These are phyloP conservation scores for Tiliqua scincoides DNA, from an alignment of 2,113 vertebrate species.

Conservation along the genomic window DNA sequence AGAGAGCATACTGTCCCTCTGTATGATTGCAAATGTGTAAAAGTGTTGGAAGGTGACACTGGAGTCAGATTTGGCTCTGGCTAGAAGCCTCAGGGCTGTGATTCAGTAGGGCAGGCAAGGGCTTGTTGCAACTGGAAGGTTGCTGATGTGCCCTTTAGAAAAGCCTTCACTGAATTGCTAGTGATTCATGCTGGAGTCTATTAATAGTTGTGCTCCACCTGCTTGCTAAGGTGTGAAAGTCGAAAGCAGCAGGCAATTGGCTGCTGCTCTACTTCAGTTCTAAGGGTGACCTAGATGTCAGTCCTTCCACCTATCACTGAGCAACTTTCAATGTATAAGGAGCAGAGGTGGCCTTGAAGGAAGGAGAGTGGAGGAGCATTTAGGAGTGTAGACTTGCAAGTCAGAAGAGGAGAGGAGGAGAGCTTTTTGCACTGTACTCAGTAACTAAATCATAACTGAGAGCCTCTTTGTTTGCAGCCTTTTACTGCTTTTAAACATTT, in stretches of 20 bases:
- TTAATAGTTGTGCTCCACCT: constrained; percentile 12
- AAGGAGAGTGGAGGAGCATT: background rate
- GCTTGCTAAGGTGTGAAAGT: constrained; percentile 26
- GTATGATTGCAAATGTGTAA: background rate
- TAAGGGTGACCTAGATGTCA: constrained; percentile 14
- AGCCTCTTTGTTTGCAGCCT: background rate
- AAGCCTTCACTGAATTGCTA: background rate
- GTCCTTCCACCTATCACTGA: constrained; percentile 1
- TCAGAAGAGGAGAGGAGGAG: background rate
- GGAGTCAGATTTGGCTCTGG: no score
- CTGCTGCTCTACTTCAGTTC: background rate
- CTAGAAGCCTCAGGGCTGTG: background rate
- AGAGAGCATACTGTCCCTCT: background rate
- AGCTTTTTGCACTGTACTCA: background rate
- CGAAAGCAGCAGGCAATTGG: background rate
- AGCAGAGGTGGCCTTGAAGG: background rate
- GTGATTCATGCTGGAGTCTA: constrained; percentile 10
- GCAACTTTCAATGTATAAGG: background rate
- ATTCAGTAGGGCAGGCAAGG: background rate
- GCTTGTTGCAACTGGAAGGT: constrained; percentile 3
- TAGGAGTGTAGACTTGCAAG: background rate
- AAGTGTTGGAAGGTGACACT: background rate
- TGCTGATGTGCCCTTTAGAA: background rate
- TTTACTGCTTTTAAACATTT: background rate
- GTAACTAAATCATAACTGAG: background rate